Base-by-base conservation (phyloP, 2,797 vertebrate genomes). In the Myiothlypis coronata region DNA sequence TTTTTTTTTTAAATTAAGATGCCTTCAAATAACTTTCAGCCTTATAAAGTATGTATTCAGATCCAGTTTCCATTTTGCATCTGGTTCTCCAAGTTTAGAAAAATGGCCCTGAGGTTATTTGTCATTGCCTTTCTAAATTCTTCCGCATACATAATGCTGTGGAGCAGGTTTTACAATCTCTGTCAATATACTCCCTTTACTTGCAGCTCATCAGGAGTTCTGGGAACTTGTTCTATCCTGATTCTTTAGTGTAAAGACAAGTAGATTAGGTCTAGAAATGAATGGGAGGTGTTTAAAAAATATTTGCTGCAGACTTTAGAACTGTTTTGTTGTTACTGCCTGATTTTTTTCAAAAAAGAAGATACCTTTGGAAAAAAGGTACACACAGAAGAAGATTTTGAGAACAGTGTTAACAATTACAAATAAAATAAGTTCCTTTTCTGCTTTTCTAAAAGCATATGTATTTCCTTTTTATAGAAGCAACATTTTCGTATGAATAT, bases 141-240 rank as follows among this genome's bases (percentile, higher is more conserved):
- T 91, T 96, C 63, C 0, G 1, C 57, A 55, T 75, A 26, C 46
- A 27, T 44, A 93, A 89, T 75, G 92, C 65, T 65, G 92, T 56
- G 57, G 89, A 95, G 63, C 95, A 91, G 90, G 91, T 96, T 95
- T 91, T 92, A 68, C 92, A 77, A 7, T 80, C 77, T 84, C 60
- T 92, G 68, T 68, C 90, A 85, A 44, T 91, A 68, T 18, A 41
- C 28, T 87, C 53, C 46, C 37, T 91, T 82, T 57, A 50, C 71
- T 60, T 89, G 63, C 61, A 68, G 61, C 64, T 85, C 60, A 71
- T 68, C 35, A 34, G 43, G 35, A 68, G n/a, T 80, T 92, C 83
- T 2, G 17, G 71, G 61, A 93, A 96, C 81, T 85, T 85, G 90
- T 93, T 94, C 93, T 80, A 5, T 83, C 67, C 81, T 85, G 75